Evolutionary conservation across 2,888 invertebrate species (phyloP), one percentile per base, ranked within the genome.

Genomic region (Melanostoma mellinum): DNA sequence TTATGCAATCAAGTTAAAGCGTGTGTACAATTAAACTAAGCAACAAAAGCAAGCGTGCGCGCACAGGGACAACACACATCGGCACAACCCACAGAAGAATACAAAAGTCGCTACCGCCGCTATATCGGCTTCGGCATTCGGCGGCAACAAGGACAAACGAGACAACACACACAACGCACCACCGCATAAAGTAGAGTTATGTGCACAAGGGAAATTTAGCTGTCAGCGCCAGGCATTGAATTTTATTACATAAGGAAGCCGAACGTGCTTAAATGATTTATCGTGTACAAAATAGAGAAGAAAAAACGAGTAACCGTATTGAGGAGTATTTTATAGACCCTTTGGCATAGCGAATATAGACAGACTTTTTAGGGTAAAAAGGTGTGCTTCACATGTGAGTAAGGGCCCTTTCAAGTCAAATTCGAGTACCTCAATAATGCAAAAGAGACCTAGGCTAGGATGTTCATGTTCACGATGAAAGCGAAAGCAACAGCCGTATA

Each of bases 1-100:
- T 82, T 77, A 77, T 77, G 81, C 77, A 77, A 82, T 82, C 73
- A 82, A 82, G 73, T 67, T 40, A 46, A 56, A 77, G 72, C 55
- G 72, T 76, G 53, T 60, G 52, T 76, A 55, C 76, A 81, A 81
- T 81, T 81, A 77, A 20, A 71, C 60, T 60, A 40, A 30, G 20
- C 35, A 46, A 33, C 6, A 46, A 20, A 44, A 36, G 44, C 40
- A 42, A 9, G 40, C 30, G 8, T 35, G 52, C 8, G 53, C 8
- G 44, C 42, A 44, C 35, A 38, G n/a, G n/a, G 6, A 30, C 40
- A 6, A n/a, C 58, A n/a, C 33, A 10, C 8, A 35, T 35, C 56
- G 9, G n/a, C 35, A 48, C 30, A 5, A 8, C 46, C 8, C 3
- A 20, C 20, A 20, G 20, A 20, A 20, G 20, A 20, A 35, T 20